These are phyloP conservation scores for Triplophysa bombifrons DNA, from an alignment of 2,797 vertebrate genomes.

Conservation along the genomic window DNA sequence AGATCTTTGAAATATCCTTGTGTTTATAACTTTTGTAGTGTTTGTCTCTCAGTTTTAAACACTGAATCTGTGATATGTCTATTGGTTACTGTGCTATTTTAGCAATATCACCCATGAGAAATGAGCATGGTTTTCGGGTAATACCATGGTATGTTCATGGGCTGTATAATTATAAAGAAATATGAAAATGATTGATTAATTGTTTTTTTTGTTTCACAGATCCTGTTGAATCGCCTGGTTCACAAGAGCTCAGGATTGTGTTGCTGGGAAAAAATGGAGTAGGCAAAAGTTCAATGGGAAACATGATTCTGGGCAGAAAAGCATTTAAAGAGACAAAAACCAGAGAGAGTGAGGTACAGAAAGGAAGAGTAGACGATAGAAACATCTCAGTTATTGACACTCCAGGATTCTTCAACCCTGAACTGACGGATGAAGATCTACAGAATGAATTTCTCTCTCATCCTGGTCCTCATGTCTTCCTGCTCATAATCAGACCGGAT, in stretches of 20 bases:
- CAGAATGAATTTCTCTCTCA: conserved; percentile 16
- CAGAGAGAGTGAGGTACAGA: conserved; percentile 13
- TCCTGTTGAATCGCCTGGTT: conserved; percentile 1
- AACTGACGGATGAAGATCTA: conserved; percentile 9
- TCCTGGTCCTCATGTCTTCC: conserved; percentile 53
- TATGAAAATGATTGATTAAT: background rate
- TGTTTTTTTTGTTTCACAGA: background rate
- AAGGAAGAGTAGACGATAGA: background rate
- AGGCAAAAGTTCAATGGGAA: conserved; percentile 45
- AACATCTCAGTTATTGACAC: conserved; percentile 49
- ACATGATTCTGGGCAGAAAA: conserved; percentile 30
- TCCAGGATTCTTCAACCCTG: conserved; percentile 40
- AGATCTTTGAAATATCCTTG: background rate
- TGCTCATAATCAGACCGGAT: conserved; percentile 44
- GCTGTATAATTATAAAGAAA: background rate
- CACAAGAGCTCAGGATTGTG: conserved; percentile 41
- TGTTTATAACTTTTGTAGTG: background rate
- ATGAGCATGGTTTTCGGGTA: background rate
- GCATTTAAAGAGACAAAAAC: conserved; percentile 22
- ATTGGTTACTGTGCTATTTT: background rate
- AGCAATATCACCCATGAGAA: background rate
- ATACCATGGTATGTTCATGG: background rate
- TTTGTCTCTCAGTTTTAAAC: background rate
- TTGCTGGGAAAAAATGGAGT: conserved; percentile 49
- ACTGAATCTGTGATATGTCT: background rate